Conservation (phyloP, 35 echinoderm and acorn worm species). For the Lytechinus variegatus region DNA sequence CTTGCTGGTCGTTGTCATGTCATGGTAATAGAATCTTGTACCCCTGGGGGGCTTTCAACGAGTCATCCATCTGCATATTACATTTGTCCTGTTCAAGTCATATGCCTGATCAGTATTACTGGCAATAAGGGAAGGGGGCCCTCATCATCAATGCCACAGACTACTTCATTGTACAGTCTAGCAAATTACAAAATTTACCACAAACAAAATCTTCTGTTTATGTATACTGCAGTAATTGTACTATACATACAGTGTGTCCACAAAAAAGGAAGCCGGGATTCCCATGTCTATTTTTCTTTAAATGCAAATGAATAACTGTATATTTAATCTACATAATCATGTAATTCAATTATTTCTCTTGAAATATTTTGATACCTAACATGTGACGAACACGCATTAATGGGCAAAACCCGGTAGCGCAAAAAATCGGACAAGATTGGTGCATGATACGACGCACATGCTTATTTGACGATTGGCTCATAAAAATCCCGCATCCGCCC, state of each 20-base stretch:
- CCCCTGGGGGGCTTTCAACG: not conserved
- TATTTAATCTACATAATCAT: not conserved
- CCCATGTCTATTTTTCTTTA: not conserved
- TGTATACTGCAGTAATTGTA: too few relatives aligned
- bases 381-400: not conserved
- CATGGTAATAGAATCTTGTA: not conserved
- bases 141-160: too few relatives aligned
- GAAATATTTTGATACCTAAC: too few relatives aligned
- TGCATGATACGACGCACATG: too few relatives aligned
- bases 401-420: too few relatives aligned
- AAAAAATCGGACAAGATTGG: not conserved
- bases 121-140: not conserved
- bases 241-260: not conserved
- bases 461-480: too few relatives aligned
- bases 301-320: not conserved
- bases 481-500: too few relatives aligned
- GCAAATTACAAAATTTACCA: not conserved
- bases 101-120: not conserved
- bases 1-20: not conserved
- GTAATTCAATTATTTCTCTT: too few relatives aligned
- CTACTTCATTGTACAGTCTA: not conserved
- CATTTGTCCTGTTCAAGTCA: not conserved
- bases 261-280: not conserved
- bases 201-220: too few relatives aligned
- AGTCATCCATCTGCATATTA: not conserved